Conservation (phyloP, 2,888 invertebrate species). For the Dendrolimus houi region DNA sequence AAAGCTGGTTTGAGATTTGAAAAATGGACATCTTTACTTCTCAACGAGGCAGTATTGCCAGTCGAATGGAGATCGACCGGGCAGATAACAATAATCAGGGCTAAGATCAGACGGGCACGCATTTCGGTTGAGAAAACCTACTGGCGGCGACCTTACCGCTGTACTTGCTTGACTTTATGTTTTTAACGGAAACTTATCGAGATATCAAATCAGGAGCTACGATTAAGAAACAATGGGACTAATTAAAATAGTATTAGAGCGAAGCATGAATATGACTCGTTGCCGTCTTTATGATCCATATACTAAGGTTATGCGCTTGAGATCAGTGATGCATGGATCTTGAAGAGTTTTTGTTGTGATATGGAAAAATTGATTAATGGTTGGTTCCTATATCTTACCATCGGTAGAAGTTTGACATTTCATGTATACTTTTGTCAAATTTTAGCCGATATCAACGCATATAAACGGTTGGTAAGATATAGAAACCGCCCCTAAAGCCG, state of each 20-base stretch:
- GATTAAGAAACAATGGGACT: slow-evolving; percentile 71
- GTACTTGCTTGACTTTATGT: slow-evolving; percentile 50
- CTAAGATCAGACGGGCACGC: slow-evolving; percentile 49
- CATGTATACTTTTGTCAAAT: too few species aligned
- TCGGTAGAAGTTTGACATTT: too few species aligned
- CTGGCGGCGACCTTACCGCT: slow-evolving; percentile 46
- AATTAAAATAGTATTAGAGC: slow-evolving; percentile 59
- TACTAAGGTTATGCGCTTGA: neutral
- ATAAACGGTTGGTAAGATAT: neutral
- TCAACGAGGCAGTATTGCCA: slow-evolving; percentile 41
- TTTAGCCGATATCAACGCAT: too few species aligned
- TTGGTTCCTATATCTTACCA: too few species aligned
- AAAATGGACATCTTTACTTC: slow-evolving; percentile 42
- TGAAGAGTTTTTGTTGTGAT: too few species aligned
- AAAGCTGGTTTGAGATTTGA: slow-evolving; percentile 38
- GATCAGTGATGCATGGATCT: neutral
- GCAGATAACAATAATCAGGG: slow-evolving; percentile 51
- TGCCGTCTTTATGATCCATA: neutral
- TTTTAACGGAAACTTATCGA: slow-evolving; percentile 65
- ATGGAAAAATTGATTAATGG: too few species aligned
- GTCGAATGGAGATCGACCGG: slow-evolving; percentile 48
- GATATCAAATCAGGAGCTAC: slow-evolving; percentile 54
- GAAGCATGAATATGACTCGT: slow-evolving; percentile 34
- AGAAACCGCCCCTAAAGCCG: slow-evolving; percentile 8
- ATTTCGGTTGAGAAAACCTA: slow-evolving; percentile 49